A percentile compares a stretch with the other conserved stretches of the same genome.
Conservation (phyloP, 2,113 vertebrate genomes). For the Lipotes vexillifer region DNA sequence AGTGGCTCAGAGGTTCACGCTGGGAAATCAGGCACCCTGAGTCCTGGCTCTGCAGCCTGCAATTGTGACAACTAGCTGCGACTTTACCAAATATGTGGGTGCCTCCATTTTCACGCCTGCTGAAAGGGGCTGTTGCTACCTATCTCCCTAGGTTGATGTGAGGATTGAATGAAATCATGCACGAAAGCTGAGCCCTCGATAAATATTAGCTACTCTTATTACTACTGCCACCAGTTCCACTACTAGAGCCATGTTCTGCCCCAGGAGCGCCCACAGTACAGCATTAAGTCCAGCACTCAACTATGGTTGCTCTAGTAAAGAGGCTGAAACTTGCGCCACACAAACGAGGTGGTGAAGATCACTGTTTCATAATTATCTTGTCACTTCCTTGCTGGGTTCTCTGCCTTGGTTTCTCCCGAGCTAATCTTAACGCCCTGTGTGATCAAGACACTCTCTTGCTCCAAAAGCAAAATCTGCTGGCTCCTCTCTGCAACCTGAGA, state of each 20-base stretch:
- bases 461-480: background rate
- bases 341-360: background rate
- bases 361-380: background rate
- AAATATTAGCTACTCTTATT: background rate
- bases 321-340: background rate
- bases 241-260: background rate
- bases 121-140: background rate
- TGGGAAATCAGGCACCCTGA: background rate
- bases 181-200: background rate
- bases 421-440: background rate
- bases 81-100: background rate
- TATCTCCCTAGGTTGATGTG: background rate
- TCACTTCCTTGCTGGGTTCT: background rate
- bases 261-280: background rate
- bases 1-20: background rate
- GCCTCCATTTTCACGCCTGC: background rate
- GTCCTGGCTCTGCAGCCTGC: background rate
- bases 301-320: background rate
- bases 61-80: background rate
- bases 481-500: background rate
- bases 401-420: constrained; percentile 18
- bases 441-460: constrained; percentile 8
- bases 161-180: background rate
- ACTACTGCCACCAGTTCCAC: background rate
- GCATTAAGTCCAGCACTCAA: background rate